These are phyloP conservation scores for Exephanes ischioxanthus DNA, from an alignment of 2,888 invertebrate species.

Conservation along the genomic window DNA sequence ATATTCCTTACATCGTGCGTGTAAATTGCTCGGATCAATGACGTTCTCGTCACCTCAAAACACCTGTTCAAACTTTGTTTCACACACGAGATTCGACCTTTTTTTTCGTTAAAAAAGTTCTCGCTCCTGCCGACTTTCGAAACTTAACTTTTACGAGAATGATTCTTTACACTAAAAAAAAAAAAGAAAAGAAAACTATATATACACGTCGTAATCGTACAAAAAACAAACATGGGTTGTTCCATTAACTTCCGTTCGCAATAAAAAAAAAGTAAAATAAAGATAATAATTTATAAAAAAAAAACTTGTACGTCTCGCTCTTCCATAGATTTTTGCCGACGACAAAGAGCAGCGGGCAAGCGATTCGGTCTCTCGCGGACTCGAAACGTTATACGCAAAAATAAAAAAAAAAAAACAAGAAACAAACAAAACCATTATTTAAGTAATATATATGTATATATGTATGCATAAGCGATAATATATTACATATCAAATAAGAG, in stretches of 20 bases:
- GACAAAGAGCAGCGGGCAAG: constrained; percentile 16
- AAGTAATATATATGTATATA: constrained; percentile 67
- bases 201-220: constrained; percentile 6
- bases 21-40: constrained; percentile 19
- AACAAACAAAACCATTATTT: constrained; percentile 47
- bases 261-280: constrained; percentile 12
- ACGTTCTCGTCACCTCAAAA: background rate
- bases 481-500: constrained; percentile 70
- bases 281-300: background rate
- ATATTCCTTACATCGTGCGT: constrained; percentile 9
- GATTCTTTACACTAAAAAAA: constrained; percentile 32
- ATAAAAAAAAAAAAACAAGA: constrained; percentile 2
- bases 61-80: constrained; percentile 41
- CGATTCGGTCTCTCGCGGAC: constrained; percentile 42
- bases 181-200: background rate
- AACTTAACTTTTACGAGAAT: constrained; percentile 45
- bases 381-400: constrained; percentile 25
- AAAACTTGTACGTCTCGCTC: constrained; percentile 8
- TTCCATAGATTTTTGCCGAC: constrained; percentile 39
- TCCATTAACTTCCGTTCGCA: constrained; percentile 14
- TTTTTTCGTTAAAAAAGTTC: constrained; percentile 1
- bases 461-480: constrained; percentile 70
- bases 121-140: constrained; percentile 51
- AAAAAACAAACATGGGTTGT: constrained; percentile 17
- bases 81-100: background rate